Conservation (phyloP, 2,888 invertebrate species). For the Caenorhabditis uteleia region DNA sequence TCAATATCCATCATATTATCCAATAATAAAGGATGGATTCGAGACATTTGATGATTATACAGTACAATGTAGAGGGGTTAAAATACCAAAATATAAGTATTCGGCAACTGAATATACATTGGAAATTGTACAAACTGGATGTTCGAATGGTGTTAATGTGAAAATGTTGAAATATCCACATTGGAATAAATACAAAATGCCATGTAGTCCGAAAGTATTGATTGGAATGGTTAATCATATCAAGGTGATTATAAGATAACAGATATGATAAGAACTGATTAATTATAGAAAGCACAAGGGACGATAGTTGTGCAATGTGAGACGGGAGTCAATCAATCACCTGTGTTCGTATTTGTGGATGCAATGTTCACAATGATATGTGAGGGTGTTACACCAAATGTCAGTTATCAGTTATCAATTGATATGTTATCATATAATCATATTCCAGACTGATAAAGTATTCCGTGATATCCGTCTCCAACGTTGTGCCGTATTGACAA, state of each 20-base stretch:
- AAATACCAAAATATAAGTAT: not conserved
- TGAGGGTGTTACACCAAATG: not conserved
- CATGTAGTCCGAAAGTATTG: conserved; percentile 7
- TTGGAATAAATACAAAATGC: conserved; percentile 9
- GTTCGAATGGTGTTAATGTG: conserved; percentile 3
- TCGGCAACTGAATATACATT: not conserved
- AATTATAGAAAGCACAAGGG: conserved; percentile 5
- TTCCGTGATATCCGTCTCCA: conserved; percentile 4
- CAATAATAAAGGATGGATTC: not conserved
- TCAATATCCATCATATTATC: not conserved
- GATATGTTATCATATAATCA: not conserved
- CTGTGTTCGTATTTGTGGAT: conserved; percentile 2
- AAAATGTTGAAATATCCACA: not conserved
- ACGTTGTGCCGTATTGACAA: conserved; percentile 1
- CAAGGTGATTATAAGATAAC: not conserved
- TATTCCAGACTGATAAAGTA: not conserved
- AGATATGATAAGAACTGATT: not conserved
- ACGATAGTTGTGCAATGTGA: conserved; percentile 11
- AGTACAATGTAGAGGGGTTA: not conserved
- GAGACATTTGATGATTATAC: not conserved
- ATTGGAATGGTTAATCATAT: not conserved
- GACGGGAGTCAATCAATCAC: conserved; percentile 11
- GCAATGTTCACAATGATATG: conserved; percentile 1
- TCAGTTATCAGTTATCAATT: not conserved
- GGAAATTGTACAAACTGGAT: conserved; percentile 2